Evolutionary conservation across 1,140 invertebrate genomes (phyloP).

Genomic region (Acyrthosiphon pisum): DNA sequence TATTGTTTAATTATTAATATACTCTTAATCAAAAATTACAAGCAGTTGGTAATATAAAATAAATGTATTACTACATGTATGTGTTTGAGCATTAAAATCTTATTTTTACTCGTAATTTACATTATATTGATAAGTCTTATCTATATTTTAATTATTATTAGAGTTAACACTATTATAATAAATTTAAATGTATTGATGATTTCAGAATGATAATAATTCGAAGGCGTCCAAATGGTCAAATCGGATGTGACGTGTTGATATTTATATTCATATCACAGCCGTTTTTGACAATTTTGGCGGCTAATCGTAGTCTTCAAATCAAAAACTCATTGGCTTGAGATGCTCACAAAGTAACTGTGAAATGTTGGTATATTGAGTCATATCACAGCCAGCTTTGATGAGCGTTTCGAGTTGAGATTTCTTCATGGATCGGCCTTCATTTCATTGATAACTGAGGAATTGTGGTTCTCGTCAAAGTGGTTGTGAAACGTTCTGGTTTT

Average conservation of each 20-base stretch:
- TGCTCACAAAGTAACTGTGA: constrained; percentile 71
- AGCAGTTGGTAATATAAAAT: not conserved
- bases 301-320: constrained; percentile 52
- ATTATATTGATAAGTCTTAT: not conserved
- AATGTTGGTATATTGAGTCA: constrained; percentile 66
- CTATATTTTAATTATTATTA: not conserved
- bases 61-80: not conserved
- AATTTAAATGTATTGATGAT: not conserved
- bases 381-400: constrained; percentile 86
- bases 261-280: constrained; percentile 83
- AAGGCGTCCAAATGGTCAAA: constrained; percentile 69
- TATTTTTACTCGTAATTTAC: not conserved
- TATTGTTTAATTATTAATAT: not conserved
- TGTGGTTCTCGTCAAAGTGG: constrained; percentile 55
- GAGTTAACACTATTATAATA: not conserved
- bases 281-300: constrained; percentile 82
- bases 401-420: constrained; percentile 65
- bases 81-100: not conserved
- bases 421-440: not conserved
- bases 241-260: constrained; percentile 80
- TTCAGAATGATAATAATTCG: not conserved
- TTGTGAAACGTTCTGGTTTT: constrained; percentile 52
- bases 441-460: constrained; percentile 34
- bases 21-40: not conserved
- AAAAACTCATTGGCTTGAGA: constrained; percentile 1